Base-by-base conservation (phyloP, 2,888 invertebrate genomes). In the Eupithecia subfuscata region DNA sequence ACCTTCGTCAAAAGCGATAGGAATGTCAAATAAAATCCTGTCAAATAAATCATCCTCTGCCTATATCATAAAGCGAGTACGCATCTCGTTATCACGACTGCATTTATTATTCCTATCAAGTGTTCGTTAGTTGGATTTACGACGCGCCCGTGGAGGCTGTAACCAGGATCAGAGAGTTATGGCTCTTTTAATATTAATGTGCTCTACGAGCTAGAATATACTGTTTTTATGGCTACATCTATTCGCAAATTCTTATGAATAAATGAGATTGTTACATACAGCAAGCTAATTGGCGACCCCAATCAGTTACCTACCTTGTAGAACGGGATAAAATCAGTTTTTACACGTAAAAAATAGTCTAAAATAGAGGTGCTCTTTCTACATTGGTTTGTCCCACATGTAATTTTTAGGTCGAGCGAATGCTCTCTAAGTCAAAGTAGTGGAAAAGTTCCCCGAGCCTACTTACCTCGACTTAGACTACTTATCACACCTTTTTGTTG, bases 101-200 rank as follows among this genome's bases (percentile, higher is more conserved):
- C 78, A 79, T 79, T 80, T 80, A 79, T 80, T 78, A 80, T 79
- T 78, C 75, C 70, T 78, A 80, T 80, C 79, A 82, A 77, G 76
- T 80, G 81, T 81, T 81, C 79, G 80, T 81, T 81, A 81, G 81
- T 76, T 75, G 75, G 76, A 79, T 80, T 81, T 79, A 79, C 78
- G 73, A 65, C 68, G 72, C 69, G 65, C 60, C 70, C 67, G 43
- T 25, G 43, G 34, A 69, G 77, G 76, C 75, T 75, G 79, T 74
- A 75, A 43, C 63, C 65, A 75, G 74, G 69, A n/a, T 68, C 68
- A 25, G 18, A 43, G 40, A 43, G 22, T 67, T 67, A 67, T 67
- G n/a, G 37, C 37, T 37, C 65, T 67, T 34, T 37, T 67, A 67
- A 64, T 37, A 67, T 67, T 67, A n/a, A 67, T 67, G 65, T 67